These are phyloP conservation scores for Gorsachius magnificus DNA, from an alignment of 2,797 vertebrate species.

Conservation along the genomic window DNA sequence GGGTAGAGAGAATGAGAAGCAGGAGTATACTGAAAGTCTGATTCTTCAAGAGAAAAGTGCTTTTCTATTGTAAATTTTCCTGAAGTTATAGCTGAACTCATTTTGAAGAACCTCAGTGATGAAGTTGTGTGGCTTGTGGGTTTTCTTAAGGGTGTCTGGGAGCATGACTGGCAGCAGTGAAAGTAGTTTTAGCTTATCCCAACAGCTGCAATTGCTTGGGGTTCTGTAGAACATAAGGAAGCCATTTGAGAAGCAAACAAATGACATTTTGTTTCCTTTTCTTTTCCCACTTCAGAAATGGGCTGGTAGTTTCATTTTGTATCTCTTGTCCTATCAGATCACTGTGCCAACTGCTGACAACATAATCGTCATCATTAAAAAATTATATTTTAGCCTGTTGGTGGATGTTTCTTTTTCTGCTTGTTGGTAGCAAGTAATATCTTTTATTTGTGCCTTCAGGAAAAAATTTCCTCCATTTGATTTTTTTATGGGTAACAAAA, in stretches of 20 bases:
- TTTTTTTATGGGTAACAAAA: neutral
- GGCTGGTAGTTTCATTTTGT: neutral
- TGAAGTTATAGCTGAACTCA: neutral
- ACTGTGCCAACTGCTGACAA: neutral
- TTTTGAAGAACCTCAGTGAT: slow-evolving; percentile 24
- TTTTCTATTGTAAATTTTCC: neutral
- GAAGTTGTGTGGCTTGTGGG: slow-evolving; percentile 42
- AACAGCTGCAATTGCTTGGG: slow-evolving; percentile 19
- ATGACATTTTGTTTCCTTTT: slow-evolving; percentile 38
- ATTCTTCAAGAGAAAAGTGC: neutral
- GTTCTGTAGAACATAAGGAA: slow-evolving; percentile 80
- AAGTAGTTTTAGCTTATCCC: slow-evolving; percentile 67
- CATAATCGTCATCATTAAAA: neutral
- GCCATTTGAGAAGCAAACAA: slow-evolving; percentile 87
- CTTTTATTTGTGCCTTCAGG: neutral
- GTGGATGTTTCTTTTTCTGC: neutral
- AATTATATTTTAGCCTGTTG: neutral
- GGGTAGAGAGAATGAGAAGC: neutral
- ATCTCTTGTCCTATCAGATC: neutral
- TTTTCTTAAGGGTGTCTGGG: slow-evolving; percentile 68
- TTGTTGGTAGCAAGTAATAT: neutral
- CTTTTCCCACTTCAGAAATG: neutral
- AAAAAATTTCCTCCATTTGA: neutral
- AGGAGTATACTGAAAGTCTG: neutral
- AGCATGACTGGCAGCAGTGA: slow-evolving; percentile 69